These are phyloP conservation scores for Rattus norvegicus DNA, from an alignment of 2,113 vertebrate genomes.

Conservation along the genomic window GRCr8 NC_086020.1:58406001-58406500, in stretches of 20 bases:
- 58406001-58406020: too few species aligned
- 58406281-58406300: background rate
- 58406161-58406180: too few species aligned
- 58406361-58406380: background rate
- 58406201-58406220: conserved; percentile 25
- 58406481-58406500: background rate
- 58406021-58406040: too few species aligned
- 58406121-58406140: too few species aligned
- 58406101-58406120: too few species aligned
- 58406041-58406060: too few species aligned
- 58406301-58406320: background rate
- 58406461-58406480: background rate
- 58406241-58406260: background rate
- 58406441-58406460: background rate
- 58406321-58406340: background rate
- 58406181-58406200: background rate
- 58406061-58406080: too few species aligned
- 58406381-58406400: background rate
- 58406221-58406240: background rate
- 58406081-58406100: too few species aligned
- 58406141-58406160: too few species aligned
- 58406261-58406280: background rate
- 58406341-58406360: background rate
- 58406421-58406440: background rate
- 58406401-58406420: background rate